Conservation (phyloP, 2,113 vertebrate species). For the Python bivittatus region DNA sequence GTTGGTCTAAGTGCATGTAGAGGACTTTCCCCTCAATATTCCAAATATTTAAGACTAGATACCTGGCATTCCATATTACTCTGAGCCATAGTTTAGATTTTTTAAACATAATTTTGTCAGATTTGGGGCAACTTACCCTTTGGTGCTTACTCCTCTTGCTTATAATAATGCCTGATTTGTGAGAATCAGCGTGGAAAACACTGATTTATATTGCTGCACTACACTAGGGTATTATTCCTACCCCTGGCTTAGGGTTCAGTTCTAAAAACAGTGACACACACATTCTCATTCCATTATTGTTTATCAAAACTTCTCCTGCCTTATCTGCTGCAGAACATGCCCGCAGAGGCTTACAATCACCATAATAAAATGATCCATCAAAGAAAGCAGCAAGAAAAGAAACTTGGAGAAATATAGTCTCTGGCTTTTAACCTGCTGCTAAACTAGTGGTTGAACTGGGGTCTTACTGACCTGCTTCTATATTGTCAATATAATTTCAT, state of each 20-base stretch:
- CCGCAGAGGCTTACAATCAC: not conserved
- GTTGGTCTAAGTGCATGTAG: not conserved
- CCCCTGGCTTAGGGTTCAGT: not conserved
- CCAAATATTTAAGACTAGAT: not conserved
- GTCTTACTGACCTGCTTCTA: not conserved
- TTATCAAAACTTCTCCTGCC: not conserved
- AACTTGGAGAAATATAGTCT: not conserved
- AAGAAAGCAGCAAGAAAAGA: not conserved
- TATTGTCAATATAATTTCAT: not conserved
- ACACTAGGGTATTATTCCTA: not conserved
- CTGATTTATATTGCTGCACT: not conserved
- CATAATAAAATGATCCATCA: not conserved
- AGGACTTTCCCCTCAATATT: not conserved
- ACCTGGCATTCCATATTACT: not conserved
- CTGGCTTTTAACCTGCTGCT: not conserved
- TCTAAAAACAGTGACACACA: not conserved
- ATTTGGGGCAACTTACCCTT: not conserved
- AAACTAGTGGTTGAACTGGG: not conserved
- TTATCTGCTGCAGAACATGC: not conserved
- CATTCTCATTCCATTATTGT: not conserved
- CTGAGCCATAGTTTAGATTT: not conserved
- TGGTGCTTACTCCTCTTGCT: not conserved
- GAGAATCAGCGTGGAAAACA: not conserved
- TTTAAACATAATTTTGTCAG: not conserved
- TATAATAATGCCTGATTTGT: not conserved